A percentile compares a stretch with the other conserved stretches of the same genome.
These are phyloP conservation scores for Lagenorhynchus albirostris DNA, from an alignment of 2,113 vertebrate species.

Conservation along the genomic window DNA sequence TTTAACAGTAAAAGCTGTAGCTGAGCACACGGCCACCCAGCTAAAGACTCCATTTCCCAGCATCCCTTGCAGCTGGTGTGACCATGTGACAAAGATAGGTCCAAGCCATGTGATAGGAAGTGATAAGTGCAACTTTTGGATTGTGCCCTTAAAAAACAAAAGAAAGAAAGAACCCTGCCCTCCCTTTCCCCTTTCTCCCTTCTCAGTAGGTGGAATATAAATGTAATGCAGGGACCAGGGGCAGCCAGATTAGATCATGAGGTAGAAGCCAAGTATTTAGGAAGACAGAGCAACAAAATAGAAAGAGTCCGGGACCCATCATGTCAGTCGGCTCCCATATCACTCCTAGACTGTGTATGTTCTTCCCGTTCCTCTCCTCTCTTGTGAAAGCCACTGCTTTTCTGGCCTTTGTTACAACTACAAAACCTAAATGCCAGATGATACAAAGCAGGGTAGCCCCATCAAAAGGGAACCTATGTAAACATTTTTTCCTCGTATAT, in stretches of 20 bases:
- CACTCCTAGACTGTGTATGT: background rate
- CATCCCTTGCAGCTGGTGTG: background rate
- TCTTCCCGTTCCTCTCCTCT: background rate
- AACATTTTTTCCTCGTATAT: background rate
- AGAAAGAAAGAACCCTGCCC: background rate
- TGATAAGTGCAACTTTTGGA: background rate
- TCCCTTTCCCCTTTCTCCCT: background rate
- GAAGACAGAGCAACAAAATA: background rate
- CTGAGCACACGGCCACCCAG: too few species aligned
- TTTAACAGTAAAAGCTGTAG: background rate
- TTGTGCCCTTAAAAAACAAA: background rate
- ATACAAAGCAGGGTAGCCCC: background rate
- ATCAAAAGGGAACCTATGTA: background rate
- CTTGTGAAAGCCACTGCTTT: background rate
- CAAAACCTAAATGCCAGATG: background rate
- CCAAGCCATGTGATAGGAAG: background rate
- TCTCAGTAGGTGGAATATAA: background rate
- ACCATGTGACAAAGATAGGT: background rate
- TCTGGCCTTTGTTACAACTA: background rate
- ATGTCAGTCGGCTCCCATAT: background rate
- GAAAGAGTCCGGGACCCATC: background rate
- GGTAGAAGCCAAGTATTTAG: background rate
- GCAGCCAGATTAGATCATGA: background rate
- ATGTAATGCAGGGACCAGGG: background rate
- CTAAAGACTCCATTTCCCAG: background rate